Evolutionary conservation across 2,888 invertebrate genomes (phyloP).

Genomic region (Melinaea marsaeus): DNA sequence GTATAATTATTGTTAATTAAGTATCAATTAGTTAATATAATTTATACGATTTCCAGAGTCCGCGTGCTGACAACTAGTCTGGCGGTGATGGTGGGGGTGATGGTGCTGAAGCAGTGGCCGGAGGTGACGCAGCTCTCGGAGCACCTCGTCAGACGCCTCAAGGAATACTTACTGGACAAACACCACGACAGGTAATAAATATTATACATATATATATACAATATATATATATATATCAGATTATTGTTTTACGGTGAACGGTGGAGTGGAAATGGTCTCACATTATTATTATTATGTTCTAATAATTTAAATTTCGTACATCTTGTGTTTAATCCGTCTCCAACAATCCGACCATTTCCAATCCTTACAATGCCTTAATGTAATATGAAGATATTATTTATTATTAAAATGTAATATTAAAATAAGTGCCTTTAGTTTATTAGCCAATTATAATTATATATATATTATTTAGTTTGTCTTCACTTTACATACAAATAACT

Average conservation of each 20-base stretch:
- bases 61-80: conserved; percentile 90
- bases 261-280: conserved; percentile 5
- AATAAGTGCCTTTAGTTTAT: conserved; percentile 8
- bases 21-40: no score
- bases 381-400: neutral
- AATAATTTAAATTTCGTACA: neutral
- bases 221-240: conserved; percentile 8
- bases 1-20: no score
- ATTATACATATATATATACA: conserved; percentile 7
- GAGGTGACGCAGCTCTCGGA: conserved; percentile 90
- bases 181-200: conserved; percentile 74
- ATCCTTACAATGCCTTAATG: neutral
- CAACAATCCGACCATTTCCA: neutral
- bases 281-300: neutral
- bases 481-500: neutral
- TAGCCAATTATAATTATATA: neutral
- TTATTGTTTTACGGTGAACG: conserved; percentile 11
- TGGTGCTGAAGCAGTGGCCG: conserved; percentile 93
- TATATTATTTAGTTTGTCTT: neutral
- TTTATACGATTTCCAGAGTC: conserved; percentile 79
- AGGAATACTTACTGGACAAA: conserved; percentile 86
- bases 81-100: conserved; percentile 88
- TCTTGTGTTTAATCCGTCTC: neutral
- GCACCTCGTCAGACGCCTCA: conserved; percentile 86
- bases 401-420: neutral